Evolutionary conservation across 1,140 invertebrate genomes (phyloP).

Genomic region (Caenorhabditis brenneri): DNA sequence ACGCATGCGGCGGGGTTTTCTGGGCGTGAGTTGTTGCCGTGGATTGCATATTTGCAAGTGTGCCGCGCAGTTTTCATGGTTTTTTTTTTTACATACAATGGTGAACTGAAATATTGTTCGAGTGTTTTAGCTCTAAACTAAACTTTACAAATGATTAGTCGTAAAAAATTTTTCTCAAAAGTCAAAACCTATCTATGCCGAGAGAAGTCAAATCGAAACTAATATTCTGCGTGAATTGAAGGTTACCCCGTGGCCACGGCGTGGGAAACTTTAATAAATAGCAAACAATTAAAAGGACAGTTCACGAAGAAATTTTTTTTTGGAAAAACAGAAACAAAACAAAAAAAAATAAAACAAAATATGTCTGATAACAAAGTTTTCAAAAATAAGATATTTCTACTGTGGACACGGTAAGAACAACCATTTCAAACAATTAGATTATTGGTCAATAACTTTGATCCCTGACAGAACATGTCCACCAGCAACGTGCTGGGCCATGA

Average conservation of each 20-base stretch:
- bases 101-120: too few relatives aligned
- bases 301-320: neutral
- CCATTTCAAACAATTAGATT: neutral
- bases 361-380: neutral
- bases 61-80: neutral
- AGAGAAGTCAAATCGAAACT: too few relatives aligned
- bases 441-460: conserved; percentile 45
- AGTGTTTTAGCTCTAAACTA: too few relatives aligned
- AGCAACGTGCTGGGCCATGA: conserved; percentile 49
- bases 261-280: too few relatives aligned
- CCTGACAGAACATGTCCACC: conserved; percentile 47
- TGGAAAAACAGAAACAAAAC: neutral
- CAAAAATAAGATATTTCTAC: too few relatives aligned
- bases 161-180: too few relatives aligned
- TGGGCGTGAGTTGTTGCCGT: neutral
- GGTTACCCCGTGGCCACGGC: too few relatives aligned
- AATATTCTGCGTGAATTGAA: too few relatives aligned
- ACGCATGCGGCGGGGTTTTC: neutral
- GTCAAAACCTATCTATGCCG: too few relatives aligned
- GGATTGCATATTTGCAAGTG: conserved; percentile 11
- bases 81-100: too few relatives aligned
- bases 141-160: too few relatives aligned
- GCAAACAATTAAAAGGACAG: neutral
- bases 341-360: conserved; percentile 1
- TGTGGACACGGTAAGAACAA: neutral